Evolutionary conservation across 1,140 invertebrate genomes (phyloP), one percentile per base, ranked within the genome.

Genomic region (Lepidurus arcticus): DNA sequence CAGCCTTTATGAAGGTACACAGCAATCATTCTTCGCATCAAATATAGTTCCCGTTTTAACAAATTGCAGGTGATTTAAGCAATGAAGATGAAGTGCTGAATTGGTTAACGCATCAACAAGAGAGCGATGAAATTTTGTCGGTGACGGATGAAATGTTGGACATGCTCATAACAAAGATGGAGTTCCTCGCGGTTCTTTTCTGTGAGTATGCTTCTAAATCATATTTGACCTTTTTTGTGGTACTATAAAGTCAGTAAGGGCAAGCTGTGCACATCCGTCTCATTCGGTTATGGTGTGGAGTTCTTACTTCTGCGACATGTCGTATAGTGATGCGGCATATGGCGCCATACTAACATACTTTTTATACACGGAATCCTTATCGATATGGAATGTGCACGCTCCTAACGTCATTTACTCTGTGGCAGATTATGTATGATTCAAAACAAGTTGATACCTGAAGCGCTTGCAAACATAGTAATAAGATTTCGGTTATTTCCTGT

Each of bases 71-170:
- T 80, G 94, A 96, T 85, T 86, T 97, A 78, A 93, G 94, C 85
- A 94, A 96, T 81, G 94, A 96, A 85, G 93, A 96, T 78, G 93
- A 94, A 85, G 93, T 96, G 8, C 85, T 97, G 1, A 90, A 90
- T 81, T 97, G 95, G 95, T 87, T 97, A 6, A 90, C 92, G 81
- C 88, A 93, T 80, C 94, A 96, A 84, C 88, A 90, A 43, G 93
- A 94, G 82, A 91, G 89, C 81, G 95, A 97, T 85, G 93, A 96
- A 86, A 97, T 97, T 82, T 95, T 97, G 87, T 93, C 96, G 82
- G 91, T 97, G 53, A 96, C 94, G 43, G 93, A 96, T 85, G 94
- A 96, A 87, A 96, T 97, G 94, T 87, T 97, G 73, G 93, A 96
- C 83, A 90, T 95, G 84, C 90, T 97, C 78, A 92, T 97, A 82